Base-by-base conservation (phyloP, 2,888 invertebrate genomes). In the Dasypolia templi region DNA sequence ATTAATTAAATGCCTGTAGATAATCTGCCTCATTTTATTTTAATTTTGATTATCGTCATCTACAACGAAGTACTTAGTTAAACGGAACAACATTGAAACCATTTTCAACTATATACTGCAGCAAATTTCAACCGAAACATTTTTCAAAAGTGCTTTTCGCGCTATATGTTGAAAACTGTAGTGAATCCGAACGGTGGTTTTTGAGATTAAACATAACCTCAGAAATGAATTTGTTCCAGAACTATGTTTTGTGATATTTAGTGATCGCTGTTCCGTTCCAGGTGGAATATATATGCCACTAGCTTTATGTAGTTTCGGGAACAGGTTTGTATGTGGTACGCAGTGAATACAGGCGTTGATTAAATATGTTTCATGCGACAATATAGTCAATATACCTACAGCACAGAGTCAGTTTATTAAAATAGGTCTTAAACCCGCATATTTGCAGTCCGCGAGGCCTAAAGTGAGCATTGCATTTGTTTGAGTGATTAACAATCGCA, bases 181-280 rank as follows among this genome's bases (percentile, higher is more conserved):
- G 66, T 22, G 14, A 66, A 65, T 61, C 35, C 55, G 29, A 51
- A 35, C 29, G 12, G 14, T 29, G 32, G 55, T 62, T 69, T 46
- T 42, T 11, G 69, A 69, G 69, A 82, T 82, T 68, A 82, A 61
- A 11, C 22, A 46, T 51, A 77, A 82, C 77, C 65, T 53, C 64
- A 70, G 51, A 70, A 65, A 79, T 70, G 39, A 44, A 82, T 82
- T 70, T 49, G n/a, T 14, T n/a, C 12, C 65, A 26, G 65, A 82
- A 82, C 70, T 77, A 65, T 77, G 70, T 77, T 79, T 77, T 77
- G 70, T 70, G 69, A 79, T 82, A 65, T 79, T 61, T 70, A 65
- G 82, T 55, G 82, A 66, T 82, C 77, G 39, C 14, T 62, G 49
- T 53, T 51, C 35, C 61, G 51, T 69, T 35, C 26, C n/a, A 32